Evolutionary conservation across 2,113 vertebrate species (phyloP), one percentile per base, ranked within the genome.

Genomic region (Gallinago jamesoni): DNA sequence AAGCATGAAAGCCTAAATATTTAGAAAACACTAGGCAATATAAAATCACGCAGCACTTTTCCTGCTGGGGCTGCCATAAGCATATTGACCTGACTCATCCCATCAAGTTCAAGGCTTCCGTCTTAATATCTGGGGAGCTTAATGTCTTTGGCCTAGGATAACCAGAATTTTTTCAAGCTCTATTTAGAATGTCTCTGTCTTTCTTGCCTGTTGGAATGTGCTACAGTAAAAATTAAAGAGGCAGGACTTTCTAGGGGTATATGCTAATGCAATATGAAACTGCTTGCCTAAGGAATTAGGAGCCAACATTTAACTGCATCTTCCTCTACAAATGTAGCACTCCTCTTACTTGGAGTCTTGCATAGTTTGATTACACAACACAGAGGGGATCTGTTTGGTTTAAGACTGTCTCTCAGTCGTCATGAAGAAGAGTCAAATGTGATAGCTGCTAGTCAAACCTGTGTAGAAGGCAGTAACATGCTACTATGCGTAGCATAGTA

Each of bases 1-100:
- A 94, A 94, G 10, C 57, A 57, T 23, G 41, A 81, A 84, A 80
- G 45, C 60, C 62, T 84, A 94, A 94, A 82, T 93, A 85, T 88
- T 88, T 87, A 90, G 75, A 68, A 90, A 91, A 93, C 57, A 87
- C 35, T 53, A 73, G 39, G 63, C 59, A 83, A 30, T 47, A 70
- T 33, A 75, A 91, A 91, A 56, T 67, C 35, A 59, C 56, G 37
- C 43, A 50, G 57, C 33, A 52, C 1, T 3, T 82, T 75, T 89
- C 43, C 53, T 95, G 69, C 43, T 84, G 67, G 39, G 41, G 31
- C 50, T 95, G 11, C 68, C 5, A 20, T 23, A 35, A 92, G 16
- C 27, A 5, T 41, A 50, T 57, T 92, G 67, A 86, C 76, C 50
- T 8, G 57, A 2, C 37, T 70, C 50, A 84, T 63, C 82, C 7